Percentiles rank a stretch among this genome's conserved stretches.
Evolutionary conservation across 2,797 vertebrate species (phyloP).

Genomic region (Epinephelus coioides): DNA sequence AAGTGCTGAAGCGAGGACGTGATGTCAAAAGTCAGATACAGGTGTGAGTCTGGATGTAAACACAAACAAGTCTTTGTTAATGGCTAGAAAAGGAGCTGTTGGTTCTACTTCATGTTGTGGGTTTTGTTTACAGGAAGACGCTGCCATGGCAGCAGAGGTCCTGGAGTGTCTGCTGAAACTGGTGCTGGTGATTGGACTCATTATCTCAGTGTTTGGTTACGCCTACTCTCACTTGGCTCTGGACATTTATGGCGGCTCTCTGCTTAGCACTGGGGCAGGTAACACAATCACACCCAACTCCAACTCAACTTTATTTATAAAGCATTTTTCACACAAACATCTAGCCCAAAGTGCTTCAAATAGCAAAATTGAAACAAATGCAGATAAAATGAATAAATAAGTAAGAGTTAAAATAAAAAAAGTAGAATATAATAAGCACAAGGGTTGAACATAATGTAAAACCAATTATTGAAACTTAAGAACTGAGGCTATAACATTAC

Average conservation of each 20-base stretch:
- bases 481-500: too few relatives aligned
- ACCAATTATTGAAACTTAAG: too few relatives aligned
- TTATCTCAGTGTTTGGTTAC: slow-evolving; percentile 94
- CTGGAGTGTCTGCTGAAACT: slow-evolving; percentile 94
- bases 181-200: slow-evolving; percentile 93
- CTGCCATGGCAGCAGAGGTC: slow-evolving; percentile 90
- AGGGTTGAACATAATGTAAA: too few relatives aligned
- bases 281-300: slow-evolving; percentile 27
- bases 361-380: too few relatives aligned
- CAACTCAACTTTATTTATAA: too few relatives aligned
- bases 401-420: too few relatives aligned
- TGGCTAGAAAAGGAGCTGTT: accelerated
- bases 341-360: too few relatives aligned
- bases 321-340: too few relatives aligned
- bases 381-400: too few relatives aligned
- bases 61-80: background rate
- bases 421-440: too few relatives aligned
- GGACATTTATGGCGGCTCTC: slow-evolving; percentile 94
- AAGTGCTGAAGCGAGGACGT: slow-evolving; percentile 93
- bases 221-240: slow-evolving; percentile 94
- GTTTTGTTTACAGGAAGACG: slow-evolving; percentile 88
- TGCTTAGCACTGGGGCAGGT: slow-evolving; percentile 95
- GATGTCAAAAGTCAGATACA: slow-evolving; percentile 88
- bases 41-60: slow-evolving; percentile 77
- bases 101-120: slow-evolving; percentile 3